Conservation (phyloP, 2,888 invertebrate genomes). For the Amblyjoppa proteus region DNA sequence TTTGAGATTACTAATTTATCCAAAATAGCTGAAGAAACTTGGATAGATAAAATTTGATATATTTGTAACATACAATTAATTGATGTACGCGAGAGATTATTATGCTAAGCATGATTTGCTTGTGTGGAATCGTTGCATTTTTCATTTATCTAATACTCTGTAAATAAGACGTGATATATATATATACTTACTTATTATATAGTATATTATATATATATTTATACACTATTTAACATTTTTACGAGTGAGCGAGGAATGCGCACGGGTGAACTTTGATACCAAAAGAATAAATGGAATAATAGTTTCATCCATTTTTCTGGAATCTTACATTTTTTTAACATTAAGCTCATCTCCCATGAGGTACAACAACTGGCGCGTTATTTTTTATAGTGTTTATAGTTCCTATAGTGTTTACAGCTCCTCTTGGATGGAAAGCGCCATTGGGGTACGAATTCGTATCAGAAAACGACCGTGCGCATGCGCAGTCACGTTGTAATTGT, state of each 20-base stretch:
- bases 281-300: slow-evolving; percentile 58
- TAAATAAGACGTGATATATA: slow-evolving; percentile 71
- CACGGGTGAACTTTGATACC: slow-evolving; percentile 66
- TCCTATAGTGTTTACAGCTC: too few relatives aligned
- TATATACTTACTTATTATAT: slow-evolving; percentile 64
- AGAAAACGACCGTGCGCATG: too few relatives aligned
- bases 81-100: slow-evolving; percentile 32
- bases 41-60: slow-evolving; percentile 38
- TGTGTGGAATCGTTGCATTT: slow-evolving; percentile 44
- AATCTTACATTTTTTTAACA: background rate
- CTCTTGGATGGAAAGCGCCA: too few relatives aligned
- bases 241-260: slow-evolving; percentile 62
- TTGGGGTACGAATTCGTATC: too few relatives aligned
- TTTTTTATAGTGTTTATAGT: too few relatives aligned
- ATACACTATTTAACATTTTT: slow-evolving; percentile 79
- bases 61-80: slow-evolving; percentile 50
- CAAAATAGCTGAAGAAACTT: background rate
- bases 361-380: too few relatives aligned
- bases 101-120: slow-evolving; percentile 4
- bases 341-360: background rate
- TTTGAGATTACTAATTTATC: slow-evolving; percentile 66
- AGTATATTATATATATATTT: slow-evolving; percentile 74
- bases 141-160: slow-evolving; percentile 70
- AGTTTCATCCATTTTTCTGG: slow-evolving; percentile 24
- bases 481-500: too few relatives aligned